Evolutionary conservation across 2,888 invertebrate genomes (phyloP), one percentile per base, ranked within the genome.

Genomic region (Anodontia alba): DNA sequence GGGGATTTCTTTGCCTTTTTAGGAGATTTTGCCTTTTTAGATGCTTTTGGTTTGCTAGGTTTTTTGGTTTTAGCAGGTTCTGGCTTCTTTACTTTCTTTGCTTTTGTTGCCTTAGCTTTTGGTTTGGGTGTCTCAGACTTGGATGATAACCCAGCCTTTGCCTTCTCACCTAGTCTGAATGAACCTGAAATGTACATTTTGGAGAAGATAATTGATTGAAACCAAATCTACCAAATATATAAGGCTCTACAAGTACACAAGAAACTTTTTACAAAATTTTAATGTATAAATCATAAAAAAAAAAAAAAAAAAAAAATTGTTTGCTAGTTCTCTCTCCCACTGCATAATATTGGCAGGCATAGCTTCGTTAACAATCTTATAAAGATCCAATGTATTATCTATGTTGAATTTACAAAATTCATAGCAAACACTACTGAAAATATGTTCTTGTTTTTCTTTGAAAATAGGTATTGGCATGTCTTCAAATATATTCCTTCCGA

Each of bases 91-190:
- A 83, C 83, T 67, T 83, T 83, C 31, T 68, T 80, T 10, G 71
- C 12, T 36, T 76, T 76, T 10, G 67, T 29, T 42, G 79, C 66
- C 62, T 78, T 74, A 17, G 62, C 29, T 31, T 77, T 80, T n/a
- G 80, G 69, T 23, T 68, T 68, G 2, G 75, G 29, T 42, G 54
- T 68, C 17, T 76, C 46, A 17, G 29, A 36, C 46, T 81, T 84
- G n/a, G 74, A 76, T 20, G 33, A 33, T 38, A 8, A 8, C 20
- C 10, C 10, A 36, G 49, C 46, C 67, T 89, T 89, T 36, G 78
- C 87, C 29, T 84, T 86, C 8, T 88, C 88, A 26, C 91, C 91
- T 15, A 91, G 80, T 75, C 84, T 84, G 84, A 92, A 92, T 15
- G 91, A 91, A 5, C 80, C 80, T 80, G 70, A n/a, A 79, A 79